These are phyloP conservation scores for Phasianus colchicus DNA, from an alignment of 2,113 vertebrate species.

Conservation along the genomic window DNA sequence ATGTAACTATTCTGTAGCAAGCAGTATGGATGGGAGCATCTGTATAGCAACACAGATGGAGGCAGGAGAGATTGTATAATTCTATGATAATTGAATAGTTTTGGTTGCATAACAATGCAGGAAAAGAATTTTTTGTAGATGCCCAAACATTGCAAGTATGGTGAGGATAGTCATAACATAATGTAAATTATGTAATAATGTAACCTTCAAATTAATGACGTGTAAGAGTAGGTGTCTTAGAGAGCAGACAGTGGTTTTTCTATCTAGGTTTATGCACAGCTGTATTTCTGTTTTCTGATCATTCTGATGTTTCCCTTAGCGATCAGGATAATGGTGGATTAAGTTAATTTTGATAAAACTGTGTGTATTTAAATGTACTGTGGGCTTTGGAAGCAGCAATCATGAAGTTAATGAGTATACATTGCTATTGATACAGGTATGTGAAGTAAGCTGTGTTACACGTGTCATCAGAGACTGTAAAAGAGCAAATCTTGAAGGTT, in stretches of 20 bases:
- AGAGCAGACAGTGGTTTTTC: neutral
- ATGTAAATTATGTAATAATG: conserved; percentile 27
- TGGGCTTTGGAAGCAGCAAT: neutral
- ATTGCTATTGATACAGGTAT: neutral
- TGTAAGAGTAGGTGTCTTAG: neutral
- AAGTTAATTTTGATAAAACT: neutral
- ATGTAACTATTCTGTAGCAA: neutral
- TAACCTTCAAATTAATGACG: neutral
- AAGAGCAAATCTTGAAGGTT: neutral
- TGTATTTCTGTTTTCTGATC: neutral
- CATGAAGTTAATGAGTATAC: neutral
- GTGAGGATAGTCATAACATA: neutral
- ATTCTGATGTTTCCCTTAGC: neutral
- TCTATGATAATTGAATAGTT: neutral
- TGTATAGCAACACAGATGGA: neutral
- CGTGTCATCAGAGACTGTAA: neutral
- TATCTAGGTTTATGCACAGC: neutral
- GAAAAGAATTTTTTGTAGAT: neutral
- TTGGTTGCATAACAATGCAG: neutral
- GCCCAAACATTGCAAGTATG: neutral
- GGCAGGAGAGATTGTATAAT: neutral
- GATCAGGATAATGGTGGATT: neutral
- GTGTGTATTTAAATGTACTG: neutral
- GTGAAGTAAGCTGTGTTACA: accelerated
- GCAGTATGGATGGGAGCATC: neutral